These are phyloP conservation scores for Lasioglossum calceatum DNA, from an alignment of 2,888 invertebrate species.

Conservation along the genomic window DNA sequence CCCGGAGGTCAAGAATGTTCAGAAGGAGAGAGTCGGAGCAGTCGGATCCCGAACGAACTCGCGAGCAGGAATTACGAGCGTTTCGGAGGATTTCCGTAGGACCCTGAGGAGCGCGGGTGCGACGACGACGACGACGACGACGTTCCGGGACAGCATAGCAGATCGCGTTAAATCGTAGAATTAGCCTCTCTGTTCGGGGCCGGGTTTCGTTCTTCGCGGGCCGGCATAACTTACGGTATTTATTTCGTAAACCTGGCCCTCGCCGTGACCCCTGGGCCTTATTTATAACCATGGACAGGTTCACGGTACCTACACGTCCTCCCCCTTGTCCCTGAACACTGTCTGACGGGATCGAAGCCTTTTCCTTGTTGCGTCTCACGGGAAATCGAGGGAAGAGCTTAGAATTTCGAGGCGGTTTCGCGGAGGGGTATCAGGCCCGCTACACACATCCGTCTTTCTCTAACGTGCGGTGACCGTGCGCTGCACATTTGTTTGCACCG, in stretches of 20 bases:
- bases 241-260: constrained; percentile 77
- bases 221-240: constrained; percentile 79
- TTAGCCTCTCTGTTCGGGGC: constrained; percentile 70
- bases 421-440: too few species aligned
- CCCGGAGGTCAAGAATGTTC: constrained; percentile 63
- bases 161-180: constrained; percentile 80
- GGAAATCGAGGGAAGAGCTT: neutral
- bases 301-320: constrained; percentile 64
- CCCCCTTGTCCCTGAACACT: constrained; percentile 20
- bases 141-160: constrained; percentile 70
- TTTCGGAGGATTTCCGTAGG: constrained; percentile 49
- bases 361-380: neutral
- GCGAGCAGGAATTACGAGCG: constrained; percentile 63
- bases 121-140: neutral
- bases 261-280: constrained; percentile 74
- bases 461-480: too few species aligned
- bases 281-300: constrained; percentile 80
- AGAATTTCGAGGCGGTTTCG: too few species aligned
- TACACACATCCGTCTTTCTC: too few species aligned
- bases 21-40: constrained; percentile 43
- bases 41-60: constrained; percentile 25
- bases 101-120: constrained; percentile 40
- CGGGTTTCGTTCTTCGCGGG: constrained; percentile 46
- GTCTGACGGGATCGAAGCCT: constrained; percentile 11
- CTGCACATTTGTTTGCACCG: too few species aligned